Conservation (phyloP, 2,113 vertebrate species). For the Cyprinodon tularosa region DNA sequence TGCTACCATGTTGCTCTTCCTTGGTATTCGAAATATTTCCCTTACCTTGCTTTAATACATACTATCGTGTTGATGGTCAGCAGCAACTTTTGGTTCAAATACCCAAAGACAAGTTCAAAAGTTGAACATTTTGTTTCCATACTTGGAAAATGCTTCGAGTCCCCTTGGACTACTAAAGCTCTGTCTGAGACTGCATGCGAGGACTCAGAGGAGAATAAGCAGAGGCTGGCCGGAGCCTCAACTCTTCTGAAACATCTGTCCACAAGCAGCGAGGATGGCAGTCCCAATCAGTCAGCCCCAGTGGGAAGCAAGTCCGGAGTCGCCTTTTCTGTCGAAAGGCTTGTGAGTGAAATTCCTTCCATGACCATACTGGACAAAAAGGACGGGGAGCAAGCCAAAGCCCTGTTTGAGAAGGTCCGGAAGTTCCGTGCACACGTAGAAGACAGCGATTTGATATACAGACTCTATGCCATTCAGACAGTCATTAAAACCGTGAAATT, state of each 20-base stretch:
- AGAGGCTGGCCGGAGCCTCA: slow-evolving; percentile 89
- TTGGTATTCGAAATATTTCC: slow-evolving; percentile 99
- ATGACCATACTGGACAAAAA: slow-evolving; percentile 99
- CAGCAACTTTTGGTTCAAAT: slow-evolving; percentile 99
- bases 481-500: slow-evolving; percentile 97
- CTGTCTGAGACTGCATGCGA: slow-evolving; percentile 97
- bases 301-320: slow-evolving; percentile 91
- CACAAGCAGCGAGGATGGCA: slow-evolving; percentile 95
- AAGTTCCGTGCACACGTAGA: slow-evolving; percentile 96
- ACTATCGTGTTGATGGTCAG: slow-evolving; percentile 98
- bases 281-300: slow-evolving; percentile 90
- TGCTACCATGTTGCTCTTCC: slow-evolving; percentile 97
- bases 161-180: slow-evolving; percentile 98
- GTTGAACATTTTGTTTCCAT: slow-evolving; percentile 99
- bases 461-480: slow-evolving; percentile 94
- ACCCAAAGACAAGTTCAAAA: slow-evolving; percentile 98
- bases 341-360: slow-evolving; percentile 90
- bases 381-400: slow-evolving; percentile 97
- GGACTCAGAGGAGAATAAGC: slow-evolving; percentile 97
- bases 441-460: slow-evolving; percentile 97
- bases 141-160: slow-evolving; percentile 97
- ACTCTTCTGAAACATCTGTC: slow-evolving; percentile 93
- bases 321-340: slow-evolving; percentile 94
- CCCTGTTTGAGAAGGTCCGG: slow-evolving; percentile 95
- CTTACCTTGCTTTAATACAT: slow-evolving; percentile 97